Evolutionary conservation across 2,888 invertebrate species (phyloP).

Genomic region (Cryptocheilus praepositus): DNA sequence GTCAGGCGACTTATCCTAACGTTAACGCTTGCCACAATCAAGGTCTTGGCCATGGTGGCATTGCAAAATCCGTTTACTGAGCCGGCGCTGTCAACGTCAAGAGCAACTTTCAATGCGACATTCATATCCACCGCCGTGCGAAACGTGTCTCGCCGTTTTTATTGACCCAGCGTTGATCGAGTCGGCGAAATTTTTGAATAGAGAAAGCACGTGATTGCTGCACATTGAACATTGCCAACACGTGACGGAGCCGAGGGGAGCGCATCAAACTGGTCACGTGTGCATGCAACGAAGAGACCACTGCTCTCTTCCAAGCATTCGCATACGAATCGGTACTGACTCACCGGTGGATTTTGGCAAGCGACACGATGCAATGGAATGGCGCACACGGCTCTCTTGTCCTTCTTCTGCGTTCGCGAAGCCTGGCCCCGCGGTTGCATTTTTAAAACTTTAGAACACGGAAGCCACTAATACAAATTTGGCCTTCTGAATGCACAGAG

Average conservation of each 20-base stretch:
- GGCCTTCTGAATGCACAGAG: no score
- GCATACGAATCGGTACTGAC: conserved; percentile 28
- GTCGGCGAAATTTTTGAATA: conserved; percentile 4
- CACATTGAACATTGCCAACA: conserved; percentile 36
- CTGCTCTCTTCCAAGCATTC: conserved; percentile 9
- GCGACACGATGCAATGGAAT: background rate
- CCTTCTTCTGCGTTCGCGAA: no score
- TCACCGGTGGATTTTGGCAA: conserved; percentile 41
- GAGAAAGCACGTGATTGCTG: conserved; percentile 42
- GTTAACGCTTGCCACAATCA: conserved; percentile 35
- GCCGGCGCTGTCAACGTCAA: background rate
- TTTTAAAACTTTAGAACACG: no score
- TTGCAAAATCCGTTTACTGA: conserved; percentile 37
- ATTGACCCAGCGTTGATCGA: no score
- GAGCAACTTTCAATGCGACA: no score
- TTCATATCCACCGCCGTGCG: no score
- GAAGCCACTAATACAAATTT: no score
- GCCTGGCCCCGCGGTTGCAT: no score
- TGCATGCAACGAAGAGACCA: conserved; percentile 24
- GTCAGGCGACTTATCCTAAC: conserved; percentile 26
- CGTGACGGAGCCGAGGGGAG: conserved; percentile 29
- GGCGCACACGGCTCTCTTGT: no score
- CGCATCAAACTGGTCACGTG: conserved; percentile 32
- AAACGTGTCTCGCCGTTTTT: no score
- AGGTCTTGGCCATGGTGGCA: conserved; percentile 43